phyloP scores from a whole-genome alignment of 2,113 vertebrate genomes.

The Apus apus region DNA sequence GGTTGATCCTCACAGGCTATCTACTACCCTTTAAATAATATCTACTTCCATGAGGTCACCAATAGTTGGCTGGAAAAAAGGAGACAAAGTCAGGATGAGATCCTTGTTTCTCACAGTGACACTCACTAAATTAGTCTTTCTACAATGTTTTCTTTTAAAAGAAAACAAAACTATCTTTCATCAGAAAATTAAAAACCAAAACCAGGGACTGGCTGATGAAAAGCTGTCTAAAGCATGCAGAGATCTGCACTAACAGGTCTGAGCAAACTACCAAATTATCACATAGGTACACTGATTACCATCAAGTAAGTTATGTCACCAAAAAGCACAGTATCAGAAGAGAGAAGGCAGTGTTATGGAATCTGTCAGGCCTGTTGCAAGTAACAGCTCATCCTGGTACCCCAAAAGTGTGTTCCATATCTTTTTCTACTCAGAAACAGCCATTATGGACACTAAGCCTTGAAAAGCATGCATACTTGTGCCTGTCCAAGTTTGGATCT shows the following conservation, averaged over 20 bases:
- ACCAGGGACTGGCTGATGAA: background rate
- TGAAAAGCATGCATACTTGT: background rate
- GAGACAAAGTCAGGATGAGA: background rate
- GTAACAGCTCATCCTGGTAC: background rate
- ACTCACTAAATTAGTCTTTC: background rate
- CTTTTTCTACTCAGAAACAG: background rate
- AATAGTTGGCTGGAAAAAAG: background rate
- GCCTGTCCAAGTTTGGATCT: background rate
- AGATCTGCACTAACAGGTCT: background rate
- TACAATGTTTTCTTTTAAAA: background rate
- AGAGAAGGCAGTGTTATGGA: background rate
- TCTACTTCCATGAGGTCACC: background rate
- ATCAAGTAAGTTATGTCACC: background rate
- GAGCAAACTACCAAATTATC: background rate
- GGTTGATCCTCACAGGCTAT: background rate
- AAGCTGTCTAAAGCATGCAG: background rate
- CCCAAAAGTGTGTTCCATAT: background rate
- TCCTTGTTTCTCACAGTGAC: background rate
- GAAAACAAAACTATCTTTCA: background rate
- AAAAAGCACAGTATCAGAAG: background rate
- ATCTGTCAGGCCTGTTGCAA: background rate
- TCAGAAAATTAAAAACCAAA: background rate
- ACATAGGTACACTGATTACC: background rate
- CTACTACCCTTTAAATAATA: background rate
- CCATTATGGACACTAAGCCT: background rate